Evolutionary conservation across 1,140 invertebrate species (phyloP), one percentile per base, ranked within the genome.

Genomic region (Caenorhabditis tropicalis): DNA sequence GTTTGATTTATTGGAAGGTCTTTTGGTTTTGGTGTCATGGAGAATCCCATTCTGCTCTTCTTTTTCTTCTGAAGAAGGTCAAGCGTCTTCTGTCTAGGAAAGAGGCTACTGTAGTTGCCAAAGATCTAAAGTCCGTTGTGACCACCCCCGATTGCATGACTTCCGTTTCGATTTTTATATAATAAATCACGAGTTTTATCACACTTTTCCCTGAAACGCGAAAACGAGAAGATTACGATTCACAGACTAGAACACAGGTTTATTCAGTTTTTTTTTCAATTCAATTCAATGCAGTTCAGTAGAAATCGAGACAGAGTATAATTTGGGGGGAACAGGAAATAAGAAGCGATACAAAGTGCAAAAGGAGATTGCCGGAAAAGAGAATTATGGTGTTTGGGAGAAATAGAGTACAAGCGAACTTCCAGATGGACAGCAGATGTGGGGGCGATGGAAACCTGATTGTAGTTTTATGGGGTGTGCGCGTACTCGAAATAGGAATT

Each of bases 401-500:
- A 33, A 60, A 60, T 16, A 60, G 21, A 74, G 65, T 74, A 74
- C 65, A 74, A 74, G 65, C 65, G 65, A 74, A 43, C 65, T 74
- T 74, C 43, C 65, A 74, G 65, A 74, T 74, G 65, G 65, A 74
- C 65, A 43, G 65, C 65, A 74, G 65, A 74, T 65, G 58, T 21
- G 29, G 24, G 53, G 53, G 29, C 39, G 60, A n/a, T n/a, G n/a
- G n/a, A n/a, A n/a, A 74, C 65, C 65, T 74, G 65, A 74, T 21
- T 74, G 65, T 74, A 36, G 12, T 74, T 74, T 74, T 46, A 24
- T 43, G n/a, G 36, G 43, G 36, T 74, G 65, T 36, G 58, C 58
- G 58, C 58, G 65, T 74, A 74, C 65, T 74, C 36, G 43, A 43
- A 74, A 9, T 5, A 12, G 36, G 48, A 9, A 9, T 4, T 27